A percentile compares a stretch with the other conserved stretches of the same genome.
phyloP scores from a whole-genome alignment of 2,113 vertebrate species.

The Phalacrocorax pelagicus region DNA sequence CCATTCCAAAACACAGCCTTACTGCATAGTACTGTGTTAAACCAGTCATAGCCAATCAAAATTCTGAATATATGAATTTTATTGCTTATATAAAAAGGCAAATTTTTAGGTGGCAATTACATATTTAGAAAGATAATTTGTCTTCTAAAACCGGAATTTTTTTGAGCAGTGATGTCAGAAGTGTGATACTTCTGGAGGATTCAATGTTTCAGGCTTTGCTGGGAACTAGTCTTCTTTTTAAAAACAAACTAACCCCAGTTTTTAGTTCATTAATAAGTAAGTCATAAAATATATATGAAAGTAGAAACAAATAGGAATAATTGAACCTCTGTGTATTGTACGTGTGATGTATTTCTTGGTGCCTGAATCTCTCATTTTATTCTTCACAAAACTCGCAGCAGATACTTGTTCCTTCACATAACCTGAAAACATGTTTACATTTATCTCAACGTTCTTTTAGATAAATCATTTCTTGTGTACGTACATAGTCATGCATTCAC shows the following conservation, averaged over 20 bases:
- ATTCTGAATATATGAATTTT: background rate
- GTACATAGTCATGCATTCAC: background rate
- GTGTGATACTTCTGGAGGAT: background rate
- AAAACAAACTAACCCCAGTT: background rate
- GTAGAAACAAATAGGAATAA: background rate
- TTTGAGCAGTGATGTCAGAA: background rate
- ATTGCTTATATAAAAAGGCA: background rate
- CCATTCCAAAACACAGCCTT: background rate
- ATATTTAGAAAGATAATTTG: background rate
- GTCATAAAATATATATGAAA: background rate
- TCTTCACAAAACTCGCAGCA: background rate
- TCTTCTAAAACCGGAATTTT: background rate
- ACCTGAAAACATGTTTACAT: background rate
- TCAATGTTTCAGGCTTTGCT: background rate
- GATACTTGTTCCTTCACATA: background rate
- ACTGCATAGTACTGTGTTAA: background rate
- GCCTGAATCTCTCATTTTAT: background rate
- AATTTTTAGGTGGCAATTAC: background rate
- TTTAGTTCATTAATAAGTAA: background rate
- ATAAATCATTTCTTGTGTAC: background rate
- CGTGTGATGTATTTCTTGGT: background rate
- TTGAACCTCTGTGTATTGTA: background rate
- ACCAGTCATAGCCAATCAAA: background rate
- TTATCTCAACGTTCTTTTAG: background rate
- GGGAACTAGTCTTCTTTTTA: background rate